Percentiles rank a stretch among this genome's conserved stretches.
Conservation (phyloP, 2,797 vertebrate species). For the Gymnothorax javanicus region DNA sequence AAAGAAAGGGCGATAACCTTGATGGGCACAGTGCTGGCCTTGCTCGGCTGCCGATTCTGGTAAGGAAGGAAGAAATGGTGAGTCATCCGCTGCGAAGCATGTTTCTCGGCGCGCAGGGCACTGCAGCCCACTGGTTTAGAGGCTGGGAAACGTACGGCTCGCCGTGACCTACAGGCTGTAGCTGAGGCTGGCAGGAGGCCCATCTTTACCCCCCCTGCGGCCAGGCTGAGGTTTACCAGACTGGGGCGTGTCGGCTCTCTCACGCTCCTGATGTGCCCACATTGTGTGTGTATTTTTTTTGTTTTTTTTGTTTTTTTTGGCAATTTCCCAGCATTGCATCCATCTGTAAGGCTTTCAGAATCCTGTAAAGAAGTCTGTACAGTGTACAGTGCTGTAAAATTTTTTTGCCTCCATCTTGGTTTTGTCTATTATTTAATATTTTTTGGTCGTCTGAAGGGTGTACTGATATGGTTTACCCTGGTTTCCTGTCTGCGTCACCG, state of each 20-base stretch:
- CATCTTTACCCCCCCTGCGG: not conserved
- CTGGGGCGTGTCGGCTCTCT: not conserved
- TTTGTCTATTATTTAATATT: too few relatives aligned
- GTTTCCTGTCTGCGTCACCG: too few relatives aligned
- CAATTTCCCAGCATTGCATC: not conserved
- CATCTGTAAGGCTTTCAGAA: not conserved
- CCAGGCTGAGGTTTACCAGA: not conserved
- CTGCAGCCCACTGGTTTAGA: not conserved
- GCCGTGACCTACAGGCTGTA: not conserved
- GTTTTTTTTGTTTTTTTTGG: too few relatives aligned
- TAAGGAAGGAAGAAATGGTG: constrained; percentile 28
- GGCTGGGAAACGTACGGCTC: not conserved
- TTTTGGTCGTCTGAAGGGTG: too few relatives aligned
- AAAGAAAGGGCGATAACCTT: not conserved
- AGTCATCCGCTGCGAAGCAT: constrained; percentile 16
- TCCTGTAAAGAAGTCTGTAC: not conserved
- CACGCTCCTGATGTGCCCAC: not conserved
- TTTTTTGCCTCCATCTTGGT: not conserved
- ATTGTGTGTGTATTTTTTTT: not conserved
- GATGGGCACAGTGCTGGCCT: not conserved
- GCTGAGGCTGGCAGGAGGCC: not conserved
- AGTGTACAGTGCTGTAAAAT: not conserved
- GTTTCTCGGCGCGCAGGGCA: not conserved
- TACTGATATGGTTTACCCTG: too few relatives aligned
- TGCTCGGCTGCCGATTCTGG: not conserved